Base-by-base conservation (phyloP, 1,140 invertebrate genomes). In the Heliconius melpomene region DNA sequence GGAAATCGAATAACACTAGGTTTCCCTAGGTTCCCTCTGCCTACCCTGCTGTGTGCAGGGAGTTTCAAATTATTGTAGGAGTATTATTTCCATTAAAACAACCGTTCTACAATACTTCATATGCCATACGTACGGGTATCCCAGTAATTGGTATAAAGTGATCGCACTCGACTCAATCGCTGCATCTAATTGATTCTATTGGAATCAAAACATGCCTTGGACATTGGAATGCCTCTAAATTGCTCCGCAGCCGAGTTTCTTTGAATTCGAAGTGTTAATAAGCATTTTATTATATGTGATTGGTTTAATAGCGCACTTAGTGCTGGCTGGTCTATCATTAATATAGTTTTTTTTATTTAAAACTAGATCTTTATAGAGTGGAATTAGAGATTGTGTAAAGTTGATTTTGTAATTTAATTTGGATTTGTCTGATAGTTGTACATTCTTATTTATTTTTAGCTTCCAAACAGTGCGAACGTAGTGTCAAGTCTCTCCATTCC, bases 141-240 rank as follows among this genome's bases (percentile, higher is more conserved):
- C 74, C 7, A 11, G 77, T 82, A 79, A 85, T 80, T 82, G 82
- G 36, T 78, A 84, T 82, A 81, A 85, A 81, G 82, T 85, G 81
- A 84, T 84, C 70, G 81, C 84, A 84, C 77, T 81, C 81, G 74
- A 80, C 74, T 66, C 78, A 77, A 80, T 81, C 72, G 75, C 66
- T 72, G 77, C 81, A 83, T 77, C 60, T 85, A 85, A 85, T 85
- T 84, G 84, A 82, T 84, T 82, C 79, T 78, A 85, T 85, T 82
- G 83, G 72, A 80, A 80, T 76, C 71, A 52, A 77, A 78, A 77
- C 72, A 72, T 40, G 76, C 23, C 60, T 66, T 73, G 72, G 79
- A 74, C 82, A 79, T 82, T 40, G 84, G 82, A 82, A 85, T 82
- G 82, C 66, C 57, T 79, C 81, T 83, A 74, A 72, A 79, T 83